Evolutionary conservation across 2,113 vertebrate species (phyloP), one percentile per base, ranked within the genome.

Genomic region (Mobula hypostoma): DNA sequence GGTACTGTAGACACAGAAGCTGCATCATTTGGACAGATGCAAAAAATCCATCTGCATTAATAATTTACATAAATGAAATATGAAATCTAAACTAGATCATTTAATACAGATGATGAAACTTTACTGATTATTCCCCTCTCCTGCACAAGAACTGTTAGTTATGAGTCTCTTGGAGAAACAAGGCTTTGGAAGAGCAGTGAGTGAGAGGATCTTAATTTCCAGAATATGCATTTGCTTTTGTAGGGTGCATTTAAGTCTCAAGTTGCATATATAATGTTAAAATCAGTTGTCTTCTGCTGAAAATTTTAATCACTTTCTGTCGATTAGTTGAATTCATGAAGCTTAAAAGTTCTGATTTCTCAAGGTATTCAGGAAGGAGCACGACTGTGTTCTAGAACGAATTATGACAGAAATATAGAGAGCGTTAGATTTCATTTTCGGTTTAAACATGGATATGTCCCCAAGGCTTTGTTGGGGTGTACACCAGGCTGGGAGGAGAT

Each of bases 51-150:
- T 72, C 72, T 76, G 19, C 91, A 48, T 93, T 36, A 93, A 93
- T 74, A 93, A 93, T 93, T 74, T 74, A 93, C 70, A 63, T 63
- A 90, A n/a, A 77, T 17, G 27, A 90, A 90, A 90, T 90, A 66
- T 90, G 85, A 90, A 90, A 90, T 32, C 85, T n/a, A 66, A 90
- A 32, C 85, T 8, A 32, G 61, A n/a, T 66, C 61, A 68, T 90
- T 90, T 90, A 90, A 90, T 90, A 61, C 61, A 66, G n/a, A 90
- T 90, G 17, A 32, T 29, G 17, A 90, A 90, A 90, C 61, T 90
- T 90, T 12, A 17, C 61, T 27, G 58, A 66, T 66, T 90, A n/a
- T 66, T 32, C 85, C 12, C 9, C 85, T n/a, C 58, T 61, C 83
- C 27, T 6, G 27, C 12, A 63, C 27, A 63, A 24, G 24, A 88